Evolutionary conservation across 2,113 vertebrate genomes (phyloP).

Genomic region (Oxyura jamaicensis): DNA sequence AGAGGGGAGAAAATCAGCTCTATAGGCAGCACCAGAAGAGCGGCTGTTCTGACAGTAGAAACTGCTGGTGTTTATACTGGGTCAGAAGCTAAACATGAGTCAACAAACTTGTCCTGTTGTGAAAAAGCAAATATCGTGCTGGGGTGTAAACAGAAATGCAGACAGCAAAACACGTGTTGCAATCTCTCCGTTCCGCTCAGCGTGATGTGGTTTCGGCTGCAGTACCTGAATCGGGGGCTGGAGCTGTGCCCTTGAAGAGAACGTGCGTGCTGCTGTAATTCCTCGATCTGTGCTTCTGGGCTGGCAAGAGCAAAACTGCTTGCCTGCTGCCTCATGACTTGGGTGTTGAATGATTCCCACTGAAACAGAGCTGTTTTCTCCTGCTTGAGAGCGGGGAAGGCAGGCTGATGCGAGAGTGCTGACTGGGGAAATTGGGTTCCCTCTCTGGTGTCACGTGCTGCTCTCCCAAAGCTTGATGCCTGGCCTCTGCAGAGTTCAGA

Average conservation of each 20-base stretch:
- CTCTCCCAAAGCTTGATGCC: neutral
- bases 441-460: neutral
- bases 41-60: neutral
- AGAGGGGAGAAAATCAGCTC: neutral
- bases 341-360: neutral
- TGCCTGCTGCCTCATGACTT: neutral
- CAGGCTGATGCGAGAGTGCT: neutral
- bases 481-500: neutral
- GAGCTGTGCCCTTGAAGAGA: neutral
- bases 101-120: neutral
- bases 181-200: neutral
- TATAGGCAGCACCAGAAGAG: neutral
- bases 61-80: conserved; percentile 6
- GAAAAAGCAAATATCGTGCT: neutral
- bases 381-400: neutral
- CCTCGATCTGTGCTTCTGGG: accelerated
- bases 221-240: neutral
- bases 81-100: neutral
- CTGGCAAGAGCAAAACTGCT: neutral
- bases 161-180: neutral
- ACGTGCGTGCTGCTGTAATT: neutral
- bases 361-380: neutral
- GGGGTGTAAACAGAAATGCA: neutral
- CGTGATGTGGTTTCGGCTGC: accelerated
- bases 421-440: neutral